Evolutionary conservation across 2,888 invertebrate genomes (phyloP).

Genomic region (Ophion costatus): DNA sequence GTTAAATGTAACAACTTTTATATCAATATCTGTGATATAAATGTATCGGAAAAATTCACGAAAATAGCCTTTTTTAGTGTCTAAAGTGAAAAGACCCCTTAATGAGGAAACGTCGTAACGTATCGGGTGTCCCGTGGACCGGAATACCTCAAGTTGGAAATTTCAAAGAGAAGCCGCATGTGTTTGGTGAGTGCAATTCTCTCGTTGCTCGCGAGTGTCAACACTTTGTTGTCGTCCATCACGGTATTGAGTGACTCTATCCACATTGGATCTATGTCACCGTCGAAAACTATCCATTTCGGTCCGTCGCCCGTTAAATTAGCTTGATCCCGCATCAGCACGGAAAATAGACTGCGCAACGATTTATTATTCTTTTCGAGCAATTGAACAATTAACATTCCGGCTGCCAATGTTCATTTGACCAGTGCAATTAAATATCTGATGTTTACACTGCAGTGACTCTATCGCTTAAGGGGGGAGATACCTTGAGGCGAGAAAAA

Average conservation of each 20-base stretch:
- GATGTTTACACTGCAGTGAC: not conserved
- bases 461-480: too few relatives aligned
- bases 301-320: constrained; percentile 93
- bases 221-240: constrained; percentile 98
- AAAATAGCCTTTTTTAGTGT: too few relatives aligned
- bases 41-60: too few relatives aligned
- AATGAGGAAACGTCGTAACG: too few relatives aligned
- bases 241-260: constrained; percentile 98
- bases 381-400: not conserved
- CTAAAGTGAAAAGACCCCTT: too few relatives aligned
- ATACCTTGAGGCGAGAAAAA: too few relatives aligned
- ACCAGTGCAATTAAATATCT: not conserved
- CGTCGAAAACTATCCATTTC: constrained; percentile 98
- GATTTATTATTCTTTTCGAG: not conserved
- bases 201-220: constrained; percentile 97
- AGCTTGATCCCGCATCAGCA: constrained; percentile 96
- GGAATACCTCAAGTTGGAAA: constrained; percentile 88
- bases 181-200: constrained; percentile 94
- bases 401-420: not conserved
- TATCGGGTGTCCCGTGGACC: not conserved
- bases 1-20: too few relatives aligned
- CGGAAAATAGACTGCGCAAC: constrained; percentile 92
- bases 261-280: constrained; percentile 99
- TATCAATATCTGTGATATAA: too few relatives aligned
- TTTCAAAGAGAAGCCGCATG: constrained; percentile 97